Conservation (phyloP, 2,888 invertebrate species). For the Cephus rjabovi region DNA sequence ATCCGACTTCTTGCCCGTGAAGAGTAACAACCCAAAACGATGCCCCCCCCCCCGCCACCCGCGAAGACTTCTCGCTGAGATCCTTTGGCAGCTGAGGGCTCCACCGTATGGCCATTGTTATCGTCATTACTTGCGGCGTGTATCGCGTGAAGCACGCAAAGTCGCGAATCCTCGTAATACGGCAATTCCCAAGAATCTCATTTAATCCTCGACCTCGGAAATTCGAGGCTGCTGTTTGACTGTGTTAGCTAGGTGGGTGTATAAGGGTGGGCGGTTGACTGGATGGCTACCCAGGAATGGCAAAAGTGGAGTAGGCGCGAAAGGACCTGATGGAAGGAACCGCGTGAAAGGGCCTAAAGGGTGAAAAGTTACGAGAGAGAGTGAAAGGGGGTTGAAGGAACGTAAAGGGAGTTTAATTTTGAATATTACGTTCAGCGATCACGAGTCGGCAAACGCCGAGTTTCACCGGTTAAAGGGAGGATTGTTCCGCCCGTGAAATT, state of each 20-base stretch:
- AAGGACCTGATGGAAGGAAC: not conserved
- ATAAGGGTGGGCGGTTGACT: not conserved
- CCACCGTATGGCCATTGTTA: not conserved
- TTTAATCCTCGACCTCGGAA: not conserved
- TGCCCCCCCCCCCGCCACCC: not conserved
- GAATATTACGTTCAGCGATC: not conserved
- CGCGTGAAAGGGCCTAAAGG: not conserved
- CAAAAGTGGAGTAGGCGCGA: not conserved
- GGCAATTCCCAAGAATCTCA: not conserved
- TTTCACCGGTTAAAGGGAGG: not conserved
- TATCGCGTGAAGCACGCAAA: not conserved
- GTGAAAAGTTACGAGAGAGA: not conserved
- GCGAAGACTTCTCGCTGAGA: not conserved
- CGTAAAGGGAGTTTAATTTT: not conserved
- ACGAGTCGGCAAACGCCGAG: not conserved
- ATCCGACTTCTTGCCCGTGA: not conserved
- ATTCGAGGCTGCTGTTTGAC: not conserved
- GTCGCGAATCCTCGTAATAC: not conserved
- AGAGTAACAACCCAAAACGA: not conserved
- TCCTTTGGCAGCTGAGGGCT: not conserved
- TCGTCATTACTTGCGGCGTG: not conserved
- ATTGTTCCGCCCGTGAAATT: not conserved
- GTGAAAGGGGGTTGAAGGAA: not conserved
- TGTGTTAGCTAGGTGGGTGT: not conserved
- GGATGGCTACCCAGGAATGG: not conserved